Evolutionary conservation across 1,140 invertebrate species (phyloP).

Genomic region (Caenorhabditis latens): DNA sequence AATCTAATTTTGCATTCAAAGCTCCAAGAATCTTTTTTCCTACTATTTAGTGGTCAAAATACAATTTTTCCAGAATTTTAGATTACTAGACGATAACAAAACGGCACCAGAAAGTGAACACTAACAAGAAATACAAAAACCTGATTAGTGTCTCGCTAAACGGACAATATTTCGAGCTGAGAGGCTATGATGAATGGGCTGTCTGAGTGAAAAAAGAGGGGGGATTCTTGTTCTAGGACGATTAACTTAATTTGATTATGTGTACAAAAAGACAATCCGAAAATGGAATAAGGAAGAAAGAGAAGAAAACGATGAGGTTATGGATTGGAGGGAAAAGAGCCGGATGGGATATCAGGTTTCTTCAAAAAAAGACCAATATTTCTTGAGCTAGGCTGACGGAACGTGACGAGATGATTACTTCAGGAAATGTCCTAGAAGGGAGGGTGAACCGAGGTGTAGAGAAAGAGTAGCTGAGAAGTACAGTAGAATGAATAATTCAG

Average conservation of each 20-base stretch:
- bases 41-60: constrained; percentile 5
- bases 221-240: background rate
- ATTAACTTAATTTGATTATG: constrained; percentile 32
- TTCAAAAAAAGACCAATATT: constrained; percentile 20
- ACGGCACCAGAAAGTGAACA: background rate
- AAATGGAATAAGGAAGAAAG: background rate
- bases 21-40: background rate
- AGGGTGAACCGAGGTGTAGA: background rate
- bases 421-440: constrained; percentile 16
- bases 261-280: background rate
- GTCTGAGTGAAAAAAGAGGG: background rate
- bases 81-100: background rate
- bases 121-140: constrained; percentile 20
- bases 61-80: background rate
- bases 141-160: background rate
- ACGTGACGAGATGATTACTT: constrained; percentile 49
- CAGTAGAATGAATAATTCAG: constrained; percentile 14
- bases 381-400: constrained; percentile 25
- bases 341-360: constrained; percentile 34
- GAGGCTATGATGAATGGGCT: background rate
- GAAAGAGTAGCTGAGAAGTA: background rate
- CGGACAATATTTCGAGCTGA: background rate
- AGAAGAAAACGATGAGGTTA: background rate
- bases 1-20: constrained; percentile 14
- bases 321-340: background rate